A percentile compares a stretch with the other conserved stretches of the same genome.
phyloP scores from a whole-genome alignment of 2,888 invertebrate genomes.

The Unio delphinus region DNA sequence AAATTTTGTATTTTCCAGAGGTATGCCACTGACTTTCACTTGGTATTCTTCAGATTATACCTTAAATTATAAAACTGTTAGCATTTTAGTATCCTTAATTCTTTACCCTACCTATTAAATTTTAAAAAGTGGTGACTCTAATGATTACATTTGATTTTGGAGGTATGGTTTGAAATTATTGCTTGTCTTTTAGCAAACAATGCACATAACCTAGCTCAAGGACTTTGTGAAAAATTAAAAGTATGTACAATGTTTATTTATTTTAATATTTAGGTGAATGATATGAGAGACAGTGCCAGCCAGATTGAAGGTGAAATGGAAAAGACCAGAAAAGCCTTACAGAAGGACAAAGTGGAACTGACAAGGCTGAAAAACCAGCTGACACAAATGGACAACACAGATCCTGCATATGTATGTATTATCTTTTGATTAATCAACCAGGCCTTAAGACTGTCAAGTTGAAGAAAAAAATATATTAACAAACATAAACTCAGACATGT shows the following conservation, averaged over 20 bases:
- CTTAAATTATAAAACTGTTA: no score
- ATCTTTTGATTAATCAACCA: no score
- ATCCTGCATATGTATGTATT: slow-evolving; percentile 59
- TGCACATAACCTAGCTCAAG: background rate
- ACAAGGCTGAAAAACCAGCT: slow-evolving; percentile 55
- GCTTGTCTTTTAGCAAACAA: background rate
- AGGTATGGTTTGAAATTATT: background rate
- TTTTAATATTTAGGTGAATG: slow-evolving; percentile 56
- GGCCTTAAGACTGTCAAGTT: no score
- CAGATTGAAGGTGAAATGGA: slow-evolving; percentile 64
- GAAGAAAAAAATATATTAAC: no score
- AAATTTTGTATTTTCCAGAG: no score
- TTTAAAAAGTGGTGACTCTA: no score
- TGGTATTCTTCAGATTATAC: no score
- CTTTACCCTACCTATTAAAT: no score
- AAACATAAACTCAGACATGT: no score
- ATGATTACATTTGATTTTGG: background rate
- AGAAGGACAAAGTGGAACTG: slow-evolving; percentile 53
- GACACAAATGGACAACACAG: slow-evolving; percentile 47
- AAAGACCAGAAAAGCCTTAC: slow-evolving; percentile 49
- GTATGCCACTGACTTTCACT: no score
- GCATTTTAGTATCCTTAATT: no score
- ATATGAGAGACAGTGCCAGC: slow-evolving; percentile 59
- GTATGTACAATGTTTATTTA: background rate
- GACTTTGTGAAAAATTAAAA: background rate